These are phyloP conservation scores for Tachina lurida DNA, from an alignment of 2,888 invertebrate genomes.

Conservation along the genomic window DNA sequence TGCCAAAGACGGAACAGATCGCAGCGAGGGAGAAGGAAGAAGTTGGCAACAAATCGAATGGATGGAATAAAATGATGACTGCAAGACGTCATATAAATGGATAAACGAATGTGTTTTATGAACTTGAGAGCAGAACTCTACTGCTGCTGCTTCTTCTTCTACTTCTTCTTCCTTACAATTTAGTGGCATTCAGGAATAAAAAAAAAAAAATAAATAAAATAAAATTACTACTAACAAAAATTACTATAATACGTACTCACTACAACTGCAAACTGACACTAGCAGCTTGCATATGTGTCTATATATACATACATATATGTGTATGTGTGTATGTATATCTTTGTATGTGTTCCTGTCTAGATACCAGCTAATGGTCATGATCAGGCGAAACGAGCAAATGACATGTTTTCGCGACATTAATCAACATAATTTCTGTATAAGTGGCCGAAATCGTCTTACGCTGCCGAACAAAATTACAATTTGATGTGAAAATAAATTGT, in stretches of 20 bases:
- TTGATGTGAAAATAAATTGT: conserved; percentile 83
- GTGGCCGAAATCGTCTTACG: conserved; percentile 77
- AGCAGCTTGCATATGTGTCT: not conserved
- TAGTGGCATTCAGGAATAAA: conserved; percentile 6
- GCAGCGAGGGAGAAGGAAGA: not conserved
- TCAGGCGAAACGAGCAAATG: conserved; percentile 82
- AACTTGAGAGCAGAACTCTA: conserved; percentile 28
- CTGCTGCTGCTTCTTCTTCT: not conserved
- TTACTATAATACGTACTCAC: conserved; percentile 6
- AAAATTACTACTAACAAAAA: conserved; percentile 10
- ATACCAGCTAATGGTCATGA: conserved; percentile 66
- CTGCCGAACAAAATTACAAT: conserved; percentile 80
- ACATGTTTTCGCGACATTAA: conserved; percentile 82
- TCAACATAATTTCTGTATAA: conserved; percentile 82
- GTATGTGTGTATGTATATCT: not conserved
- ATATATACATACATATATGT: not conserved
- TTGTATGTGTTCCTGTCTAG: not conserved
- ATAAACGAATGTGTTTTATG: conserved; percentile 55
- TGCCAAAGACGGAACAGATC: not conserved
- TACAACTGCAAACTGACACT: conserved; percentile 25
- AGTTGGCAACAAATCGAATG: not conserved
- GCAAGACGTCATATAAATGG: conserved; percentile 46
- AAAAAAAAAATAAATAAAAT: not conserved
- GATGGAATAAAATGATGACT: conserved; percentile 50
- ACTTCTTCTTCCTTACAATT: not conserved